Conservation (phyloP, 2,113 vertebrate genomes). For the Varanus komodoensis region DNA sequence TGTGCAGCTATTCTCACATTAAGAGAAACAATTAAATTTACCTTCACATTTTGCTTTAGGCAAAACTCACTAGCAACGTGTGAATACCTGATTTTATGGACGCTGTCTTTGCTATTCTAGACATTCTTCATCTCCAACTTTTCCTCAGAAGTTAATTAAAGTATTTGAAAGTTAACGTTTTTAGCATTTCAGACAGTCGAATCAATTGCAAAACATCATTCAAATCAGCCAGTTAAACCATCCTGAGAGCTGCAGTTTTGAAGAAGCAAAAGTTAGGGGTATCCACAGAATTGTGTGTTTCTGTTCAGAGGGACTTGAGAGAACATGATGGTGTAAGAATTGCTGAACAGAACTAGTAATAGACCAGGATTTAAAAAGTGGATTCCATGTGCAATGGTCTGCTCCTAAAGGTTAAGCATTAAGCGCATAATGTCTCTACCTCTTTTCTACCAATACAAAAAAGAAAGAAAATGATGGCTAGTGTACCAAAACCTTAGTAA, state of each 20-base stretch:
- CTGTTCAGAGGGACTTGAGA: no score
- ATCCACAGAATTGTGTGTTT: no score
- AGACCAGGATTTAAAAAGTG: no score
- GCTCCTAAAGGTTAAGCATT: no score
- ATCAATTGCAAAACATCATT: no score
- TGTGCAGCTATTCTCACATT: background rate
- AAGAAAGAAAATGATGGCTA: background rate
- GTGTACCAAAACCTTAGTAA: background rate
- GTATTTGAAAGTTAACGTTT: no score
- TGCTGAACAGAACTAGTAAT: no score
- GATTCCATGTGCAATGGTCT: no score
- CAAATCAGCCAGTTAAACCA: background rate
- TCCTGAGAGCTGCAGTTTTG: background rate
- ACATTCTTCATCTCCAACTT: background rate
- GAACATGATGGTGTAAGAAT: no score
- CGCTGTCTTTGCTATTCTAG: background rate
- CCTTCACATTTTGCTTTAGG: background rate
- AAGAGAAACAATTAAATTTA: background rate
- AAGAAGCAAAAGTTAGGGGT: background rate
- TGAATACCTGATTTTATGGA: background rate
- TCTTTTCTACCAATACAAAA: no score
- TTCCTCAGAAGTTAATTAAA: background rate
- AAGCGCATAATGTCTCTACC: no score
- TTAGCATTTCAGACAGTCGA: no score
- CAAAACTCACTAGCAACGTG: background rate